These are phyloP conservation scores for Brachionus plicatilis DNA, from an alignment of 1,140 invertebrate genomes.

Conservation along the genomic window DNA sequence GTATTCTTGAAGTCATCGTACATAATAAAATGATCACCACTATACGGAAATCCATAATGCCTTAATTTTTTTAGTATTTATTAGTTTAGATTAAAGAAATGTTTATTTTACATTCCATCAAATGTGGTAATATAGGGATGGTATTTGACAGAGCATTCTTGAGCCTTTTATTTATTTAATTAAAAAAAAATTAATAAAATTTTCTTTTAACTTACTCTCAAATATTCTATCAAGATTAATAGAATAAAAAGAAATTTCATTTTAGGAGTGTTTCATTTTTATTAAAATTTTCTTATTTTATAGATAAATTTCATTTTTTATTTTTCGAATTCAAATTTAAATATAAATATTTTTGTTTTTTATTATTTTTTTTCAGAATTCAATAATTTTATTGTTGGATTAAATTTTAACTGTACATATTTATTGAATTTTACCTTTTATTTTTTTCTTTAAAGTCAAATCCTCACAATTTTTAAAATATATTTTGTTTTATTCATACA, in stretches of 20 bases:
- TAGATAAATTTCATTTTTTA: too few species aligned
- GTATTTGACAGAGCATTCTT: neutral
- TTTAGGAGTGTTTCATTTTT: neutral
- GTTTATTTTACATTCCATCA: neutral
- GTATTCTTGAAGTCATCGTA: conserved; percentile 1
- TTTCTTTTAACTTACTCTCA: neutral
- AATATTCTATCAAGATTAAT: neutral
- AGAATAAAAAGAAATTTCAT: neutral
- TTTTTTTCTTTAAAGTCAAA: too few species aligned
- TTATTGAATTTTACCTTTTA: too few species aligned
- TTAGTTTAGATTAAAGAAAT: neutral
- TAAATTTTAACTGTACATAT: too few species aligned
- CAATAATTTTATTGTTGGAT: too few species aligned
- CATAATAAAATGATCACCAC: conserved; percentile 12
- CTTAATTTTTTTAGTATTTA: neutral
- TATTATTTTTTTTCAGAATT: too few species aligned
- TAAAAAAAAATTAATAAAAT: neutral
- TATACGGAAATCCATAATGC: neutral
- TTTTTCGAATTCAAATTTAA: too few species aligned
- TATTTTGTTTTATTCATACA: too few species aligned
- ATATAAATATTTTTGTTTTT: too few species aligned
- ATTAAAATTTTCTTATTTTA: too few species aligned
- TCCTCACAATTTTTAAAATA: too few species aligned
- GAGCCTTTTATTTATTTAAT: neutral
- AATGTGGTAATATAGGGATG: neutral